Evolutionary conservation across 2,113 vertebrate genomes (phyloP).

Genomic region (Lates calcarifer): DNA sequence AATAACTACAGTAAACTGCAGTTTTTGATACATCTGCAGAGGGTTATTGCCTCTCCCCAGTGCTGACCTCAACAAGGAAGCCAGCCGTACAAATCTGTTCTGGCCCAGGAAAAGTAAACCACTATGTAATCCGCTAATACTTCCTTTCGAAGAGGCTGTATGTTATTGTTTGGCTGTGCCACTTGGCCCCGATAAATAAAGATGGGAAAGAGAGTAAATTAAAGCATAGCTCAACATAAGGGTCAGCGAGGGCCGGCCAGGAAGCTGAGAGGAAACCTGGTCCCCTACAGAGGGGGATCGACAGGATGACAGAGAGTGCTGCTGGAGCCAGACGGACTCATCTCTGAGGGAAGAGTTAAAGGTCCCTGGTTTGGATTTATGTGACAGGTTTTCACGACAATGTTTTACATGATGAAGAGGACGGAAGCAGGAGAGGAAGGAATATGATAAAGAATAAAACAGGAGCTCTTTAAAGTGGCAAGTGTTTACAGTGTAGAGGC

Average conservation of each 20-base stretch:
- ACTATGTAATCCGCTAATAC: constrained; percentile 65
- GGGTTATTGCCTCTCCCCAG: constrained; percentile 6
- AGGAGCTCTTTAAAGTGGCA: constrained; percentile 20
- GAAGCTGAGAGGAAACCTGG: constrained; percentile 10
- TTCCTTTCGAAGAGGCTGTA: constrained; percentile 53
- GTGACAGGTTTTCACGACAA: constrained; percentile 35
- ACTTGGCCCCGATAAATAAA: constrained; percentile 67
- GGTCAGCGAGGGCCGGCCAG: constrained; percentile 32
- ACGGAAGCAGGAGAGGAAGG: constrained; percentile 28
- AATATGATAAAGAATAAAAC: constrained; percentile 27
- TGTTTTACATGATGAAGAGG: constrained; percentile 35
- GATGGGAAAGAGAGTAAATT: constrained; percentile 52
- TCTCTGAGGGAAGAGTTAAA: constrained; percentile 35
- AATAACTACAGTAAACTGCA: constrained; percentile 14
- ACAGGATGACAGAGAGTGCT: constrained; percentile 50
- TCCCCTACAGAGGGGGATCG: constrained; percentile 37
- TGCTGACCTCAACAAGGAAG: constrained; percentile 36
- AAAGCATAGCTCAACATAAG: constrained; percentile 27
- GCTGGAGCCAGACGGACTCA: constrained; percentile 54
- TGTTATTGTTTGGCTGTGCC: constrained; percentile 63
- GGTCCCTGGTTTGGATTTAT: constrained; percentile 62
- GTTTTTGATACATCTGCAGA: constrained; percentile 4
- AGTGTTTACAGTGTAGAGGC: constrained; percentile 36
- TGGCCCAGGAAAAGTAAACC: constrained; percentile 66
- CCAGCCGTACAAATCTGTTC: constrained; percentile 41